phyloP scores from a whole-genome alignment of 2,113 vertebrate genomes.

The Rutilus rutilus region DNA sequence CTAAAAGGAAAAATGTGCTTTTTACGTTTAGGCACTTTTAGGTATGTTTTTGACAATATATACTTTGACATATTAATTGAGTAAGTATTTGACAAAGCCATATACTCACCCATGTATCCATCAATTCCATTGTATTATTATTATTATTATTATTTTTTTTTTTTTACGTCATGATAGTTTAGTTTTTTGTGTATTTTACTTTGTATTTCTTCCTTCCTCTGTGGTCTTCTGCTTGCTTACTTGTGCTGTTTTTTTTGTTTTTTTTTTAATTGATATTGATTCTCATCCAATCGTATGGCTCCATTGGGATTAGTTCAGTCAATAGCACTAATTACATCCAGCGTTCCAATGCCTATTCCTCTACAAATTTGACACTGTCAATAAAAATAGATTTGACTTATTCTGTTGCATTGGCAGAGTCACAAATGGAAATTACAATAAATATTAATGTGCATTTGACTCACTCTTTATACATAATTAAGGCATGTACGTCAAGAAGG shows the following conservation, averaged over 20 bases:
- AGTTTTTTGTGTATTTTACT: not conserved
- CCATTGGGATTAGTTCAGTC: conserved; percentile 52
- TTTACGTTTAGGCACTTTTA: too few species aligned
- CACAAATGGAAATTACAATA: conserved; percentile 31
- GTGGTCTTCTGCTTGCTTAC: conserved; percentile 41
- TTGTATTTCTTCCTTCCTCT: not conserved
- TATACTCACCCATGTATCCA: not conserved
- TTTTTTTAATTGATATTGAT: conserved; percentile 52
- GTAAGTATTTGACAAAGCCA: not conserved
- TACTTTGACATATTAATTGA: not conserved
- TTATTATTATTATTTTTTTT: too few species aligned
- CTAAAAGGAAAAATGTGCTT: too few species aligned
- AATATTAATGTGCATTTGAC: conserved; percentile 33
- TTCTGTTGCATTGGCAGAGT: conserved; percentile 1
- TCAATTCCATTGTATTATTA: not conserved
- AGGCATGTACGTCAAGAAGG: not conserved
- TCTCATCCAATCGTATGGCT: conserved; percentile 34
- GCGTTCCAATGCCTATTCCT: conserved; percentile 29
- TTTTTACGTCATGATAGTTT: not conserved
- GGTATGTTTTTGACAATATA: not conserved
- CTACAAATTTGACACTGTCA: conserved; percentile 49
- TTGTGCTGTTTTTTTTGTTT: conserved; percentile 48
- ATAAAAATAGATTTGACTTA: conserved; percentile 51
- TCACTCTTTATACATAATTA: conserved; percentile 16
- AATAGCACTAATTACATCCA: conserved; percentile 57